Evolutionary conservation across 1,140 invertebrate species (phyloP).

Genomic region (Vollenhovia emeryi): DNA sequence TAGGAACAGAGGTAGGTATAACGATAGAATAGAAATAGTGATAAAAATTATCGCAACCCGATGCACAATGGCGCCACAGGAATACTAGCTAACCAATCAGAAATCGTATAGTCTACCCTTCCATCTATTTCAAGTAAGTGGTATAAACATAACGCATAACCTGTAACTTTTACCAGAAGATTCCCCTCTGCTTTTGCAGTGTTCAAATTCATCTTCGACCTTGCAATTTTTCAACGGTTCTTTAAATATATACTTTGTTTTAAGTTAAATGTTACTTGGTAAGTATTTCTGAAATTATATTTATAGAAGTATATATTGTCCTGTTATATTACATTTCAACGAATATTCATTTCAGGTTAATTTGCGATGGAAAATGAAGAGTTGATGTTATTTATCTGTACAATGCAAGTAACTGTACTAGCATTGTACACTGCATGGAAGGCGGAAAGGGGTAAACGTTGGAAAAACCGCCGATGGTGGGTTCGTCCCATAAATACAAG

Average conservation of each 20-base stretch:
- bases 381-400: neutral
- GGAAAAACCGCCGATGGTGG: neutral
- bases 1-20: too few relatives aligned
- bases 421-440: neutral
- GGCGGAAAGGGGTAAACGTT: neutral
- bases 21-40: too few relatives aligned
- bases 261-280: too few relatives aligned
- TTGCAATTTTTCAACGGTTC: too few relatives aligned
- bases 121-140: neutral
- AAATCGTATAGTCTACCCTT: neutral
- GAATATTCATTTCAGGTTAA: too few relatives aligned
- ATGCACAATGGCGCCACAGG: neutral
- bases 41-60: neutral
- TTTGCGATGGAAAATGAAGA: neutral
- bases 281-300: too few relatives aligned
- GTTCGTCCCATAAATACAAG: neutral
- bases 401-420: neutral
- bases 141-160: neutral
- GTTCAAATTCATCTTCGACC: neutral
- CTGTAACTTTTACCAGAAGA: neutral
- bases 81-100: neutral
- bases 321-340: too few relatives aligned
- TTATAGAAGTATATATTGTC: too few relatives aligned
- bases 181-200: too few relatives aligned
- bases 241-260: too few relatives aligned